A percentile compares a stretch with the other conserved stretches of the same genome.
phyloP scores from a whole-genome alignment of 2,888 invertebrate species.

The Polymixis flavicincta region DNA sequence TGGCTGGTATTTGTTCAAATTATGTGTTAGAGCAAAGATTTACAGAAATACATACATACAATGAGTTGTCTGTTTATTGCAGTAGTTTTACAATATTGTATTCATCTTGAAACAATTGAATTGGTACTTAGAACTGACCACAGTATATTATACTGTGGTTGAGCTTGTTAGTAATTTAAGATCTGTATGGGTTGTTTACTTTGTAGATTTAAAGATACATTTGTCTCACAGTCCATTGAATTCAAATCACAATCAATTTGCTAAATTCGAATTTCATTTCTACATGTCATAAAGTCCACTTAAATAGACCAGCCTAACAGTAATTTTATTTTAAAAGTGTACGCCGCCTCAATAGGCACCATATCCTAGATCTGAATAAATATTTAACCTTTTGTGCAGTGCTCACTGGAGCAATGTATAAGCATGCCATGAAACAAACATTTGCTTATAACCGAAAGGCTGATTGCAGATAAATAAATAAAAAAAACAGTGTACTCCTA shows the following conservation, averaged over 20 bases:
- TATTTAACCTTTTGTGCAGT: too few species aligned
- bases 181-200: neutral
- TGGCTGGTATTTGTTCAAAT: slow-evolving; percentile 43
- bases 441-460: too few species aligned
- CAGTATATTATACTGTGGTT: slow-evolving; percentile 26
- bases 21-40: slow-evolving; percentile 46
- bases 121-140: slow-evolving; percentile 16
- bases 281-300: neutral
- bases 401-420: too few species aligned
- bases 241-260: neutral
- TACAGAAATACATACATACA: slow-evolving; percentile 29
- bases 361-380: too few species aligned
- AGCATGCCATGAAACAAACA: too few species aligned
- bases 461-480: too few species aligned
- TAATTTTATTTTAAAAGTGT: neutral
- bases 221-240: neutral
- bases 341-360: too few species aligned
- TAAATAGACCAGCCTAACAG: neutral
- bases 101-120: slow-evolving; percentile 24
- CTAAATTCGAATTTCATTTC: neutral
- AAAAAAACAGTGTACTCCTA: neutral
- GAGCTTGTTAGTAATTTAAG: slow-evolving; percentile 3
- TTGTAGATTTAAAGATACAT: neutral
- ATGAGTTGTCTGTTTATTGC: slow-evolving; percentile 37
- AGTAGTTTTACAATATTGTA: slow-evolving; percentile 48